Percentiles rank a stretch among this genome's conserved stretches.
These are phyloP conservation scores for Onychorhynchus coronatus DNA, from an alignment of 2,113 vertebrate genomes.

Conservation along the genomic window DNA sequence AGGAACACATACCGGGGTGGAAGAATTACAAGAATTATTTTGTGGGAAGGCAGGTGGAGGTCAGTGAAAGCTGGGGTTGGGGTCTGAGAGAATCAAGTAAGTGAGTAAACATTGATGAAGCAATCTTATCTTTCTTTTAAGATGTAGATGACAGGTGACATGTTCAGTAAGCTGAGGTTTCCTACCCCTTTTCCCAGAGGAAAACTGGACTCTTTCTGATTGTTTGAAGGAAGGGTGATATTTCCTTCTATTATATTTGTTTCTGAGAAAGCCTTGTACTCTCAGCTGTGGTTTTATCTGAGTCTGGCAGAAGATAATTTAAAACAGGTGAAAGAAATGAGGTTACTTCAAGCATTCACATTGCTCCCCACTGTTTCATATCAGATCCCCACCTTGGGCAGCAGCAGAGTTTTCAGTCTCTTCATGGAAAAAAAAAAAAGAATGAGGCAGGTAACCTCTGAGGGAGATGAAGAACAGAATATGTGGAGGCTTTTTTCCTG, in stretches of 20 bases:
- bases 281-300: neutral
- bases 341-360: neutral
- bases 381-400: neutral
- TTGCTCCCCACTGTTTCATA: neutral
- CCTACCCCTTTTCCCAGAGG: neutral
- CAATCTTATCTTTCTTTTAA: neutral
- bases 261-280: neutral
- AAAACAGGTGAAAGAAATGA: neutral
- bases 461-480: neutral
- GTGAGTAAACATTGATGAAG: neutral
- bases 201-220: neutral
- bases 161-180: neutral
- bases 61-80: neutral
- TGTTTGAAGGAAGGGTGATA: neutral
- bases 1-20: neutral
- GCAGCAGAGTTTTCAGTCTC: neutral
- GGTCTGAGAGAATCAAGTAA: neutral
- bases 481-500: neutral
- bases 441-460: neutral
- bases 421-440: neutral
- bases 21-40: neutral
- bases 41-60: neutral
- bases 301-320: neutral
- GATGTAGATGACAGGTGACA: neutral
- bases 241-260: neutral